Percentiles rank a stretch among this genome's conserved stretches.
Conservation (phyloP, 1,140 invertebrate species). For the Calycopis cecrops region DNA sequence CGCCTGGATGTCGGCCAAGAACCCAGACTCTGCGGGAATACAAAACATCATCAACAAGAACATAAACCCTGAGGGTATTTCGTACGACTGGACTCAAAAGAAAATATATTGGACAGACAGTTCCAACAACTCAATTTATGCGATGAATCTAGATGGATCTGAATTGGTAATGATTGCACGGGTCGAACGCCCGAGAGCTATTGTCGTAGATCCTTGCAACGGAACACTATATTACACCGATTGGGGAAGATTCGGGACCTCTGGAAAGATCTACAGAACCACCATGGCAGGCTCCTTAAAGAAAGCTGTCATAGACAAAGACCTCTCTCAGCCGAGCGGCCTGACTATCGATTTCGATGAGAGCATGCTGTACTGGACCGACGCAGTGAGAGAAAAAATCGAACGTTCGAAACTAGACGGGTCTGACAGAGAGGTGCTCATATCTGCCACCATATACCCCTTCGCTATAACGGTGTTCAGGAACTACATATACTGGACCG, state of each 20-base stretch:
- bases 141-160: constrained; percentile 93
- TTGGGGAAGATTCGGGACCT: constrained; percentile 94
- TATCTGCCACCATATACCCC: constrained; percentile 95
- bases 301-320: constrained; percentile 90
- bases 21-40: constrained; percentile 78
- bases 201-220: constrained; percentile 97
- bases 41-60: constrained; percentile 86
- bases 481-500: constrained; percentile 98
- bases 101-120: constrained; percentile 99
- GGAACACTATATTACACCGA: constrained; percentile 95
- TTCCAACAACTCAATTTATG: constrained; percentile 94
- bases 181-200: constrained; percentile 94
- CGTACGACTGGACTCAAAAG: constrained; percentile 97
- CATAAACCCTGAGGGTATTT: constrained; percentile 96
- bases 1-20: constrained; percentile 83
- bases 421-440: constrained; percentile 83
- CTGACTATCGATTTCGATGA: constrained; percentile 98
- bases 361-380: constrained; percentile 97
- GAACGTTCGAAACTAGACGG: constrained; percentile 95
- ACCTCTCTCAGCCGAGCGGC: constrained; percentile 96
- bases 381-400: constrained; percentile 97
- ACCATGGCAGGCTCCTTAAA: constrained; percentile 98
- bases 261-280: constrained; percentile 94
- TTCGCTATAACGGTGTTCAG: constrained; percentile 95
- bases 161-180: constrained; percentile 95